These are phyloP conservation scores for Coregonus sp. DNA, from an alignment of 2,797 vertebrate genomes.

Conservation along the genomic window DNA sequence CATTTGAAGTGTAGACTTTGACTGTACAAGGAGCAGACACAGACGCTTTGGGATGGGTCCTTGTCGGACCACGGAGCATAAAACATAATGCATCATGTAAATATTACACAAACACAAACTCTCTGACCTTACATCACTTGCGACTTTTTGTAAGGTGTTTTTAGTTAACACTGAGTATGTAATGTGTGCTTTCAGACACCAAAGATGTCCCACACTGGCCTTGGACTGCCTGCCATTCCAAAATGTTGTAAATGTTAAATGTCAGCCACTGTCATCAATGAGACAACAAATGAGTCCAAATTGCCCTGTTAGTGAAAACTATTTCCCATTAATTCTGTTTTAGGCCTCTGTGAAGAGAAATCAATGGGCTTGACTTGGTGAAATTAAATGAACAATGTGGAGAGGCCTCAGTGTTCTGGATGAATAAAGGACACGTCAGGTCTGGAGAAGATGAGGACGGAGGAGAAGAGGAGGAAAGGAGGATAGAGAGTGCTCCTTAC, in stretches of 20 bases:
- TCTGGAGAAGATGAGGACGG: neutral
- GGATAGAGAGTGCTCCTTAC: conserved; percentile 4
- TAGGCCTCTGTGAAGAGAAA: conserved; percentile 22
- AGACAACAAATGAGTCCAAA: conserved; percentile 24
- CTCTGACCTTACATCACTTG: neutral
- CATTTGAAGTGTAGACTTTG: conserved; percentile 31
- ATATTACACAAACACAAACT: neutral
- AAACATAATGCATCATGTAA: neutral
- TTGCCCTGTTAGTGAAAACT: conserved; percentile 15
- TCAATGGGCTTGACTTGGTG: conserved; percentile 24
- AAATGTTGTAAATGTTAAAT: conserved; percentile 15
- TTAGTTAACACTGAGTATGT: neutral
- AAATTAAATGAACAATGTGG: conserved; percentile 35
- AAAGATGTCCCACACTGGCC: neutral
- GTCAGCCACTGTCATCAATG: conserved; percentile 18
- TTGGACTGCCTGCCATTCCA: neutral
- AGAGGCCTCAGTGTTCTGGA: conserved; percentile 4
- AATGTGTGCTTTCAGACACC: neutral
- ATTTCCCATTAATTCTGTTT: conserved; percentile 21
- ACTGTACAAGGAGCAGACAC: neutral
- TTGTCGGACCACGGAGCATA: too few species aligned
- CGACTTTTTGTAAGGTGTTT: neutral
- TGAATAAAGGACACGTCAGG: conserved; percentile 26
- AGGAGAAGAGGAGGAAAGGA: neutral
- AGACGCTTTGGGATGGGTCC: neutral